These are phyloP conservation scores for Ephydatia muelleri DNA, from an alignment of 37 sponge, comb jelly and placozoan genomes.

Conservation along the genomic window DNA sequence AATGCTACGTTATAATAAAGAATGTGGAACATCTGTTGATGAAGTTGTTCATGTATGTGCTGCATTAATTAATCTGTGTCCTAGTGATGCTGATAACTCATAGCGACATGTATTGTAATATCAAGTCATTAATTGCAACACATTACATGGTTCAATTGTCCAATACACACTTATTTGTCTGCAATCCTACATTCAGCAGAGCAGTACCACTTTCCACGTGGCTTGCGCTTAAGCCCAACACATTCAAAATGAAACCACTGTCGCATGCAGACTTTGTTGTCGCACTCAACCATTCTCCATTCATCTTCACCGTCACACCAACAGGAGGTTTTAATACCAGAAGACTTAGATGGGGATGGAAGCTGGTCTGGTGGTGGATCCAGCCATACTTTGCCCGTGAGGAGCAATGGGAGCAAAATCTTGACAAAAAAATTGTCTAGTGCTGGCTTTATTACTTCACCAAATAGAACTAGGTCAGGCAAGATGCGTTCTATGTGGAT, in stretches of 20 bases:
- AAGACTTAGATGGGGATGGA: neutral
- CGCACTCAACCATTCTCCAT: slow-evolving; percentile 31
- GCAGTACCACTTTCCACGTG: slow-evolving; percentile 23
- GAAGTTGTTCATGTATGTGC: slow-evolving; percentile 44
- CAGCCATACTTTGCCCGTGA: neutral
- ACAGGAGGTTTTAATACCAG: neutral
- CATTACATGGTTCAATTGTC: neutral
- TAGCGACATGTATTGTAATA: slow-evolving; percentile 2
- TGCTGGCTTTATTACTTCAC: slow-evolving; percentile 14
- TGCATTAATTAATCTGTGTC: slow-evolving; percentile 34
- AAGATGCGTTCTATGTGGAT: neutral
- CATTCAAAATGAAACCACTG: slow-evolving; percentile 43
- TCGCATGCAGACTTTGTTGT: slow-evolving; percentile 20
- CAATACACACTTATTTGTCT: slow-evolving; percentile 25
- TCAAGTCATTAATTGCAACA: neutral
- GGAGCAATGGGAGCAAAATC: slow-evolving; percentile 28
- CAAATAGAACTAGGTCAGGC: slow-evolving; percentile 4
- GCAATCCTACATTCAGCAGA: slow-evolving; percentile 18
- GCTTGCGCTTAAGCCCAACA: neutral
- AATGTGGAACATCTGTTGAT: slow-evolving; percentile 29
- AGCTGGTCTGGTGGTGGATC: neutral
- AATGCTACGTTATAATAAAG: slow-evolving; percentile 1
- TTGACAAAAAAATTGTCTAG: slow-evolving; percentile 15
- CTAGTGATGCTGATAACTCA: slow-evolving; percentile 4
- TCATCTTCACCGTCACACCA: slow-evolving; percentile 16